Evolutionary conservation across 2,797 vertebrate species (phyloP), one percentile per base, ranked within the genome.

Genomic region (Cheirogaleus major): DNA sequence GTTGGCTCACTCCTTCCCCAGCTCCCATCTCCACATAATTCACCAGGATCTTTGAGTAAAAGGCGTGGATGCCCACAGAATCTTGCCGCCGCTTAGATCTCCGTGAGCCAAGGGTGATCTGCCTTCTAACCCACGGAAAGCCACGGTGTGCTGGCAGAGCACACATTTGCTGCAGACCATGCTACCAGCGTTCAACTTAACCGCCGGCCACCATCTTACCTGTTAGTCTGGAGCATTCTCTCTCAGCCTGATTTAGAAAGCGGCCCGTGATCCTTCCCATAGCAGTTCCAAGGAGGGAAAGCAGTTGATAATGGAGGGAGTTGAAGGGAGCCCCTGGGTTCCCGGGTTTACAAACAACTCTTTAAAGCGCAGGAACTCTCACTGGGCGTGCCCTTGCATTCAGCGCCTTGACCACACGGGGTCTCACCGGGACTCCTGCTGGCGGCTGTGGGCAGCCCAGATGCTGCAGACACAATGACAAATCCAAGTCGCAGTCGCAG

Each of bases 41-140:
- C 41, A 32, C 76, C 4, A 22, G 84, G 75, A 70, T 52, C 76
- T 65, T 25, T 32, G 65, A 69, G 59, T 38, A 55, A n/a, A 32
- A 25, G 63, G 15, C 6, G 2, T 14, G 22, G 38, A 22, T 0
- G 7, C 30, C 7, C 27, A 1, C 2, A 0, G 81, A 41, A 13
- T 41, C 32, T 52, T 41, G 70, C 90, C 15, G 0, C 25, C 55
- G 30, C 72, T 27, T 7, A 7, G 50, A 12, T 25, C n/a, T 72
- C 65, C 8, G 4, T 10, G 32, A 89, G 72, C 82, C 48, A 7
- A 0, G 8, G 20, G 5, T 12, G 22, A 4, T 2, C 25, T 61
- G 32, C 70, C 48, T 5, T 23, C 17, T 43, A 12, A 7, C 35
- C 78, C 25, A 4, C 35, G 20, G 79, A 41, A 70, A 41, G 69